phyloP scores from a whole-genome alignment of 1,140 invertebrate genomes.

The Pseudomyrmex pallidus region DNA sequence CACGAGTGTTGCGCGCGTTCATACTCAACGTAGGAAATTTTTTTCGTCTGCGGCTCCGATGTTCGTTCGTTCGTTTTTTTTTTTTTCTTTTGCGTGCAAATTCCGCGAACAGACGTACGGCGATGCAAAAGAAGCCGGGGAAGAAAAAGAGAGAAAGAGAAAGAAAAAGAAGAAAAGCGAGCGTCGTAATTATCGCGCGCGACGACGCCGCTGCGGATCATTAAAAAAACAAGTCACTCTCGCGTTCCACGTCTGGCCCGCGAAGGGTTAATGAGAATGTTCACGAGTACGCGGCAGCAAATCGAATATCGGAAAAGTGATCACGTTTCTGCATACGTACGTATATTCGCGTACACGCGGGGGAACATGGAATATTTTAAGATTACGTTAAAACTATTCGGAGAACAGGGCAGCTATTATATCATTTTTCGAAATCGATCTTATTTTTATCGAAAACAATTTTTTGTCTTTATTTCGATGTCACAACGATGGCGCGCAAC shows the following conservation, averaged over 20 bases:
- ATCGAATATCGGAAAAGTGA: slow-evolving; percentile 58
- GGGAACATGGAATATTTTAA: slow-evolving; percentile 53
- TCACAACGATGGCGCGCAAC: too few relatives aligned
- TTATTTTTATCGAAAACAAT: too few relatives aligned
- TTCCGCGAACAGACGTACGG: background rate
- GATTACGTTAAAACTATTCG: slow-evolving; percentile 56
- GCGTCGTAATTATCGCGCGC: slow-evolving; percentile 33
- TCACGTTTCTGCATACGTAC: slow-evolving; percentile 37
- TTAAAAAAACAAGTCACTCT: slow-evolving; percentile 42
- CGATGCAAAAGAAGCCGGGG: background rate
- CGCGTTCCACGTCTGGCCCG: slow-evolving; percentile 6
- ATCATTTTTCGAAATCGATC: too few relatives aligned
- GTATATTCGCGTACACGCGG: slow-evolving; percentile 13
- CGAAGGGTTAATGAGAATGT: slow-evolving; percentile 51
- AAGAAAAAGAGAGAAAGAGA: background rate
- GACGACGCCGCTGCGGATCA: slow-evolving; percentile 36
- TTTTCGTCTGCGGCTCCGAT: background rate
- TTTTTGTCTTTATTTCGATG: too few relatives aligned
- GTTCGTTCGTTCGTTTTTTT: background rate
- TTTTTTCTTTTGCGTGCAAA: background rate
- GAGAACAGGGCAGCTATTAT: background rate
- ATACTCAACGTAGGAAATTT: background rate
- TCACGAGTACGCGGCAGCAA: slow-evolving; percentile 20
- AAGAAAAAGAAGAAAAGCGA: background rate
- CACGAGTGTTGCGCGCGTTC: background rate